Evolutionary conservation across 2,797 vertebrate genomes (phyloP).

Genomic region (Pangasius sanitwongsei): DNA sequence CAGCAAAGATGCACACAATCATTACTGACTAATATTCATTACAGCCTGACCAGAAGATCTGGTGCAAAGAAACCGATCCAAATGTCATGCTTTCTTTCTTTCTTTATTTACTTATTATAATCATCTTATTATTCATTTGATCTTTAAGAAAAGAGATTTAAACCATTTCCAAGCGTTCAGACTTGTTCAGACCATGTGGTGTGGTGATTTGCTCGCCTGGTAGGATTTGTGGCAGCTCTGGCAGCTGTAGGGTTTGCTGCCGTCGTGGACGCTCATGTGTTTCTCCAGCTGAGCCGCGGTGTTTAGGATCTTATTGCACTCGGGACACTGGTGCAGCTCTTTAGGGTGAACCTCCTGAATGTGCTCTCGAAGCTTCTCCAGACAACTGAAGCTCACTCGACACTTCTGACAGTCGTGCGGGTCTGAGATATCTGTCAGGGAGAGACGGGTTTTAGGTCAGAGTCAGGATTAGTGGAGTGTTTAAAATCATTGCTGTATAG

Average conservation of each 20-base stretch:
- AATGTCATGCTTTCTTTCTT: background rate
- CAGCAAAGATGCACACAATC: background rate
- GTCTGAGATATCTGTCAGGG: conserved; percentile 77
- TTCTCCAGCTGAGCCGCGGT: conserved; percentile 81
- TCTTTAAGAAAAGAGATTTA: background rate
- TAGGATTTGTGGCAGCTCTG: conserved; percentile 89
- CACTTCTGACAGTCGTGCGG: conserved; percentile 90
- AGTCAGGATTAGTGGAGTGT: background rate
- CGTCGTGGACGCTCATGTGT: conserved; percentile 78
- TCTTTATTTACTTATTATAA: too few species aligned
- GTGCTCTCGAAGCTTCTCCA: conserved; percentile 85
- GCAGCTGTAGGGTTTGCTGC: conserved; percentile 86
- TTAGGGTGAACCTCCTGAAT: conserved; percentile 83
- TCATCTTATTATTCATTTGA: too few species aligned
- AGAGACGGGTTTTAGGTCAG: background rate
- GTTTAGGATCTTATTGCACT: conserved; percentile 82
- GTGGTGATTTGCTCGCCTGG: conserved; percentile 74
- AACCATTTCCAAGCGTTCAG: background rate
- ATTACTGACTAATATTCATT: background rate
- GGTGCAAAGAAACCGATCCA: background rate
- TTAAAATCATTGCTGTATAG: background rate
- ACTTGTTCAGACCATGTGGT: background rate
- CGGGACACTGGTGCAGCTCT: conserved; percentile 84
- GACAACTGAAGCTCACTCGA: conserved; percentile 84
- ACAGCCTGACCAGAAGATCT: background rate